Conservation (phyloP, 2,797 vertebrate species). For the Todus mexicanus region DNA sequence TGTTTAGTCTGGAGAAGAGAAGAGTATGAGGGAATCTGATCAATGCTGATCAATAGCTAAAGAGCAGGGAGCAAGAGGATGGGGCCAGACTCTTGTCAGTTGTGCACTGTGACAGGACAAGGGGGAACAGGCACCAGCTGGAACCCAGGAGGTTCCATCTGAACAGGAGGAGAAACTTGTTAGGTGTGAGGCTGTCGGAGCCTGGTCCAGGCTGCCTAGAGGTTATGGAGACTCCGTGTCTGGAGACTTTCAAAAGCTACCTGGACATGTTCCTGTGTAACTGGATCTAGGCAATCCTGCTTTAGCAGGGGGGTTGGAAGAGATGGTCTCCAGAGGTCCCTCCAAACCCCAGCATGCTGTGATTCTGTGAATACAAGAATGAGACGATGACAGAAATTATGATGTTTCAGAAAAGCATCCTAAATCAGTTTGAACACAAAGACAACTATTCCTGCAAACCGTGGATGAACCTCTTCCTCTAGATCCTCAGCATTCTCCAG, state of each 20-base stretch:
- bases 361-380: neutral
- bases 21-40: neutral
- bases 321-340: neutral
- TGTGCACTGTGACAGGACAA: neutral
- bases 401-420: neutral
- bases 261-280: neutral
- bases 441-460: neutral
- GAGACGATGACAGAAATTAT: neutral
- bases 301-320: neutral
- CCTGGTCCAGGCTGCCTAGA: neutral
- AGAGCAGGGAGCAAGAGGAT: neutral
- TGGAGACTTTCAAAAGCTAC: neutral
- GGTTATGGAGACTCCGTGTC: neutral
- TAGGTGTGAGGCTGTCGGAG: neutral
- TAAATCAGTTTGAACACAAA: neutral
- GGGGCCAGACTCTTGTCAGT: neutral
- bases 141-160: neutral
- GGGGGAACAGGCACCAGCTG: neutral
- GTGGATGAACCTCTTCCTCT: fast-evolving
- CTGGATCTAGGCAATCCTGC: neutral
- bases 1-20: neutral
- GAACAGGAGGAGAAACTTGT: neutral
- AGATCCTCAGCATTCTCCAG: neutral
- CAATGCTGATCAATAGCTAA: neutral
- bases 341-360: neutral